A percentile compares a stretch with the other conserved stretches of the same genome.
These are phyloP conservation scores for Tigriopus japonicus DNA, from an alignment of 1,140 invertebrate species.

Conservation along the genomic window DNA sequence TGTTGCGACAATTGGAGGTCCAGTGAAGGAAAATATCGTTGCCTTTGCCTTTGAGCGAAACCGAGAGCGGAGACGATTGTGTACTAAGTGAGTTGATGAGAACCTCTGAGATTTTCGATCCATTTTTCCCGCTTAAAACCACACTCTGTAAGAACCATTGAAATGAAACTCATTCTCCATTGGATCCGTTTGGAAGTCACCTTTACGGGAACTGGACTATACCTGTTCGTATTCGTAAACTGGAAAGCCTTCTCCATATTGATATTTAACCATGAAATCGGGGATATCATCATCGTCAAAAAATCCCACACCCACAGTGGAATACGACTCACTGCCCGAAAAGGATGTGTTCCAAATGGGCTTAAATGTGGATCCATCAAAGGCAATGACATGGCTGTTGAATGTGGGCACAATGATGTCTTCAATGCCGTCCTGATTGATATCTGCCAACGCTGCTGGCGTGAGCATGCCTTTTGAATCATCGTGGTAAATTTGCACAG, in stretches of 20 bases:
- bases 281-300: slow-evolving; percentile 60
- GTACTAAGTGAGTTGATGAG: slow-evolving; percentile 44
- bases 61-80: slow-evolving; percentile 42
- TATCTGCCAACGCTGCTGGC: slow-evolving; percentile 49
- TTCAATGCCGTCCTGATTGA: slow-evolving; percentile 46
- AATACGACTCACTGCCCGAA: slow-evolving; percentile 34
- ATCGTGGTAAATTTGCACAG: slow-evolving; percentile 23
- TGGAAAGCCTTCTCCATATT: slow-evolving; percentile 49
- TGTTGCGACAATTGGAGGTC: slow-evolving; percentile 40
- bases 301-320: slow-evolving; percentile 44
- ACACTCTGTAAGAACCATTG: slow-evolving; percentile 38
- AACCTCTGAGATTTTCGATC: slow-evolving; percentile 37
- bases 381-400: slow-evolving; percentile 48
- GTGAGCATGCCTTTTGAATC: slow-evolving; percentile 32
- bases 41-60: slow-evolving; percentile 40
- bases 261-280: slow-evolving; percentile 61
- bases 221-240: slow-evolving; percentile 53
- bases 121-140: slow-evolving; percentile 45
- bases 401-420: slow-evolving; percentile 54
- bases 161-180: too few species aligned
- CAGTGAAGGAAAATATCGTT: slow-evolving; percentile 56
- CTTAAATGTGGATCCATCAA: slow-evolving; percentile 43
- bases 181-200: too few species aligned
- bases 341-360: slow-evolving; percentile 51
- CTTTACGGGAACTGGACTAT: too few species aligned